Evolutionary conservation across 2,113 vertebrate genomes (phyloP), one percentile per base, ranked within the genome.

Genomic region (Burhinus oedicnemus): DNA sequence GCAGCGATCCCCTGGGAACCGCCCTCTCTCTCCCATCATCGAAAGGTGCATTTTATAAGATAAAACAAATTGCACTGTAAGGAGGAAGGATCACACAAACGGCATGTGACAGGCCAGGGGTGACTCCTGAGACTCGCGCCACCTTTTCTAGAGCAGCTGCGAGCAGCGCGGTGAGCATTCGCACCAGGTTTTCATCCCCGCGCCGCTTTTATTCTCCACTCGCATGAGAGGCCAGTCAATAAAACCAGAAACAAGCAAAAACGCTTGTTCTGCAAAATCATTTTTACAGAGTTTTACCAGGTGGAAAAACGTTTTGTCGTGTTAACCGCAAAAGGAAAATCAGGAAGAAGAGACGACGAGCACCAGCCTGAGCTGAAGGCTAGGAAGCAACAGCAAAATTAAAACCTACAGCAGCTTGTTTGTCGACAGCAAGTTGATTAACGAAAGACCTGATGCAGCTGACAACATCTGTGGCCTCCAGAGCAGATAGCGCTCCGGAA

Each of bases 211-310:
- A 6, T 27, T 6, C 62, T 52, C 45, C 57, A 12, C 65, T 60
- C 29, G 0, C 15, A 20, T 1, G 1, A 74, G 51, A 49, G 34
- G 17, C 0, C 0, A 32, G 36, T 6, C 40, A 51, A 68, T 4
- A 45, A 80, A 71, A 64, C 18, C 64, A 86, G 54, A 30, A 90
- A 52, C 12, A 25, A 74, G 54, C 49, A 55, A 40, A 36, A 42
- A 2, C 49, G 15, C 49, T 62, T 5, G 2, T 18, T 51, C 76
- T 75, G 68, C 55, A 55, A 38, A 64, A 44, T 4, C 6, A 15
- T 12, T 69, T 95, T 18, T 5, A 34, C 26, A 12, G 58, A 15
- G 11, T 13, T 93, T 60, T 2, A 49, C 64, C 60, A 42, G 58
- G 44, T 70, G 45, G 55, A 49, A 42, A 72, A 69, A 38, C 1